Conservation (phyloP, 2,797 vertebrate genomes). For the Sphaeramia orbicularis region DNA sequence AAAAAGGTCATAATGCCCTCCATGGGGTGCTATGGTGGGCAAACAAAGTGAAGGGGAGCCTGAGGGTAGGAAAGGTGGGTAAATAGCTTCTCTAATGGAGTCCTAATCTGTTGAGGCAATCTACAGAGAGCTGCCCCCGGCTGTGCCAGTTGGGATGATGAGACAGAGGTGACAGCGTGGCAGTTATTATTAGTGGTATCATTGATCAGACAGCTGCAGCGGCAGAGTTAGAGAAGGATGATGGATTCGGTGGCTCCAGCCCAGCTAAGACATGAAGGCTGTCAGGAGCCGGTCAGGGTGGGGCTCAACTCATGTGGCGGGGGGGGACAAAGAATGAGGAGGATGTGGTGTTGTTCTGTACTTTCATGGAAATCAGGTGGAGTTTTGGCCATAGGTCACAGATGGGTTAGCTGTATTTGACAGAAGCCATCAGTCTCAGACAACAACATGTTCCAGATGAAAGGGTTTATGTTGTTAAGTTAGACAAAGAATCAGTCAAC, state of each 20-base stretch:
- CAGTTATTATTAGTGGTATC: constrained; percentile 88
- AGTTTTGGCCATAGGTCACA: constrained; percentile 53
- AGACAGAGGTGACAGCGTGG: constrained; percentile 82
- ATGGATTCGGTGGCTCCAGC: constrained; percentile 78
- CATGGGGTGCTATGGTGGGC: constrained; percentile 72
- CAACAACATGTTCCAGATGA: constrained; percentile 39
- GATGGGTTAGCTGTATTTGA: constrained; percentile 37
- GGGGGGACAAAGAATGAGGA: constrained; percentile 16
- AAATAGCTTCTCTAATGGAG: constrained; percentile 86
- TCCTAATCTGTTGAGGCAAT: constrained; percentile 85
- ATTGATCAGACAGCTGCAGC: constrained; percentile 84
- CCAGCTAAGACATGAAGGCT: constrained; percentile 69
- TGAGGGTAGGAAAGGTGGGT: constrained; percentile 77
- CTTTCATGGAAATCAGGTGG: constrained; percentile 53
- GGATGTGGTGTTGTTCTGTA: constrained; percentile 16
- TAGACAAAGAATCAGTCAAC: constrained; percentile 20
- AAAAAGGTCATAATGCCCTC: constrained; percentile 76
- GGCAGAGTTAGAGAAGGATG: constrained; percentile 75
- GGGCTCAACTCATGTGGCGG: constrained; percentile 3
- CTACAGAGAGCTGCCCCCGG: constrained; percentile 81
- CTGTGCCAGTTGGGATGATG: constrained; percentile 76
- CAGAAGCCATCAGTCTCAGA: constrained; percentile 51
- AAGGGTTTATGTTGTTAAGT: constrained; percentile 38
- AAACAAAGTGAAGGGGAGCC: constrained; percentile 80
- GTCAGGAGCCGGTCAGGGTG: constrained; percentile 54